These are phyloP conservation scores for Esperia sulphurella DNA, from an alignment of 2,888 invertebrate genomes.

Conservation along the genomic window DNA sequence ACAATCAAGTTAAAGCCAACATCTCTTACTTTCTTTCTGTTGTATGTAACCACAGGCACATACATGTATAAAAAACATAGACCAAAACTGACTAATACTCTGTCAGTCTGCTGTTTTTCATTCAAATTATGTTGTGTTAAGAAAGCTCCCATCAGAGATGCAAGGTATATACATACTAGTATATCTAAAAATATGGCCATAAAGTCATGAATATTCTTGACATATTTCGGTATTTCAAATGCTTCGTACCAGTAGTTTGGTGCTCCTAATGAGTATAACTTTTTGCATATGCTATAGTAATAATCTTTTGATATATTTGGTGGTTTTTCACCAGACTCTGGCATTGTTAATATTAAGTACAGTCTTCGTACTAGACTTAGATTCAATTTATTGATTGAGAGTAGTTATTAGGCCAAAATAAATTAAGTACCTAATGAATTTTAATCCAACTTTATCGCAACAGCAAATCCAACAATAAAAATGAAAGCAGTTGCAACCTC, in stretches of 20 bases:
- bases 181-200: background rate
- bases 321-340: background rate
- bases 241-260: background rate
- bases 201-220: background rate
- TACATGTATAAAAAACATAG: slow-evolving; percentile 13
- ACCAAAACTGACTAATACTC: slow-evolving; percentile 8
- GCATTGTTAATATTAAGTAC: too few relatives aligned
- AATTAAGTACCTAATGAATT: too few relatives aligned
- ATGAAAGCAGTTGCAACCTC: too few relatives aligned
- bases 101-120: slow-evolving; percentile 19
- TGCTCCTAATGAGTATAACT: background rate
- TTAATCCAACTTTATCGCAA: too few relatives aligned
- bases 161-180: background rate
- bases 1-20: background rate
- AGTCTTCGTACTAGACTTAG: too few relatives aligned
- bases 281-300: background rate
- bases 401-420: too few relatives aligned
- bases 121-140: slow-evolving; percentile 26
- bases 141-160: slow-evolving; percentile 10
- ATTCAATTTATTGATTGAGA: too few relatives aligned
- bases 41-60: background rate
- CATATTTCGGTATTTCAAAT: background rate
- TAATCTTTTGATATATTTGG: background rate
- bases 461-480: too few relatives aligned
- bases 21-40: background rate